Percentiles rank a stretch among this genome's conserved stretches.
Conservation (phyloP, 1,140 invertebrate genomes). For the Copidosoma floridanum region DNA sequence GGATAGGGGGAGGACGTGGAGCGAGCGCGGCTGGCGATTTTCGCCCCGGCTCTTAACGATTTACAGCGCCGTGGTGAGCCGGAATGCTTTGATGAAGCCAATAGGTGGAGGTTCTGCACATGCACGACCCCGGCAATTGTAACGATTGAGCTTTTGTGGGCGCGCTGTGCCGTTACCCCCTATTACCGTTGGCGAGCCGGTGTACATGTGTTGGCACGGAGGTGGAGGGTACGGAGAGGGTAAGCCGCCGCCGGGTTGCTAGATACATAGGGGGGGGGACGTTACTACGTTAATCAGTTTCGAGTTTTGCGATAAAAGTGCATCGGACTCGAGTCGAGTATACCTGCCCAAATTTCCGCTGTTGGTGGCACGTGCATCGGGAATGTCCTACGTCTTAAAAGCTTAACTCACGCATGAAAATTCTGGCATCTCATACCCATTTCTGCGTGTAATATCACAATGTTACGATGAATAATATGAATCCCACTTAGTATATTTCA, state of each 20-base stretch:
- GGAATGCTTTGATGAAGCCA: slow-evolving; percentile 18
- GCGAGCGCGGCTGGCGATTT: neutral
- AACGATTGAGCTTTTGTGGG: slow-evolving; percentile 8
- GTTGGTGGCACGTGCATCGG: slow-evolving; percentile 9
- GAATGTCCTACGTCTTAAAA: slow-evolving; percentile 5
- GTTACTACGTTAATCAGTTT: slow-evolving; percentile 17
- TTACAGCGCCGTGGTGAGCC: slow-evolving; percentile 5
- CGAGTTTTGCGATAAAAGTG: slow-evolving; percentile 11
- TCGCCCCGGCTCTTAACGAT: slow-evolving; percentile 3
- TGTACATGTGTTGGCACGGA: no score
- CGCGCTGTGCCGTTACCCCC: no score
- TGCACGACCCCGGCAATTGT: slow-evolving; percentile 2
- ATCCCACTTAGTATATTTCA: no score
- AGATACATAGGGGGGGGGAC: neutral
- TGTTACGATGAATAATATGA: no score
- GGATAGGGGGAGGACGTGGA: neutral
- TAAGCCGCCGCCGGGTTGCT: neutral
- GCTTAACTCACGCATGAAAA: neutral
- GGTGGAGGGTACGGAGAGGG: neutral
- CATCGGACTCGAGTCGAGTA: neutral
- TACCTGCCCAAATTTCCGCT: neutral
- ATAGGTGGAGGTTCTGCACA: no score
- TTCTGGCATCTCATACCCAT: no score
- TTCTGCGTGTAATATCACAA: no score
- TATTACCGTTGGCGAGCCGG: no score